Conservation (phyloP, 1,140 invertebrate species). For the Hylyphantes graminicola region DNA sequence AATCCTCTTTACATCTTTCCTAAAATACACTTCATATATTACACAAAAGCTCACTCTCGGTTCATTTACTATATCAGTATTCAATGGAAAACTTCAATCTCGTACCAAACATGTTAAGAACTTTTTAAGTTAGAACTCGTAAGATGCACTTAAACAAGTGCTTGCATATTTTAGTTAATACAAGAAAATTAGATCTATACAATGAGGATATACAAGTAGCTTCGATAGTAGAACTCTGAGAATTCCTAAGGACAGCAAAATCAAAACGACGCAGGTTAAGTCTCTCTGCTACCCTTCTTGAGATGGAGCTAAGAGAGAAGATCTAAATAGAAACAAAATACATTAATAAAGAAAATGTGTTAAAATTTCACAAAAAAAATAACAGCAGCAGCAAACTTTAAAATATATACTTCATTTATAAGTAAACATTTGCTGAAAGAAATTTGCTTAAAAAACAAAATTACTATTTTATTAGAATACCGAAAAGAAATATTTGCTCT, state of each 20-base stretch:
- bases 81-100: background rate
- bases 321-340: conserved; percentile 19
- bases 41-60: conserved; percentile 17
- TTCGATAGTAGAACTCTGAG: conserved; percentile 11
- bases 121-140: conserved; percentile 23
- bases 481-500: too few species aligned
- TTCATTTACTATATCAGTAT: background rate
- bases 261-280: background rate
- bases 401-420: too few species aligned
- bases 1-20: background rate
- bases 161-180: conserved; percentile 26
- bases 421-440: too few species aligned
- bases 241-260: conserved; percentile 26
- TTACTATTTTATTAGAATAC: too few species aligned
- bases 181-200: conserved; percentile 45
- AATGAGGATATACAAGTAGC: conserved; percentile 32
- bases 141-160: conserved; percentile 6
- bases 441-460: too few species aligned
- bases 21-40: conserved; percentile 12
- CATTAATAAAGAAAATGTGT: too few species aligned
- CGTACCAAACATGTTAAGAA: background rate
- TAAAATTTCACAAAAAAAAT: too few species aligned
- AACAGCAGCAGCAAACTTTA: background rate
- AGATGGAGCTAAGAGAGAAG: conserved; percentile 37
- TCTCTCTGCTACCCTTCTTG: background rate